Evolutionary conservation across 2,797 vertebrate species (phyloP).

Genomic region (Erethizon dorsatum): DNA sequence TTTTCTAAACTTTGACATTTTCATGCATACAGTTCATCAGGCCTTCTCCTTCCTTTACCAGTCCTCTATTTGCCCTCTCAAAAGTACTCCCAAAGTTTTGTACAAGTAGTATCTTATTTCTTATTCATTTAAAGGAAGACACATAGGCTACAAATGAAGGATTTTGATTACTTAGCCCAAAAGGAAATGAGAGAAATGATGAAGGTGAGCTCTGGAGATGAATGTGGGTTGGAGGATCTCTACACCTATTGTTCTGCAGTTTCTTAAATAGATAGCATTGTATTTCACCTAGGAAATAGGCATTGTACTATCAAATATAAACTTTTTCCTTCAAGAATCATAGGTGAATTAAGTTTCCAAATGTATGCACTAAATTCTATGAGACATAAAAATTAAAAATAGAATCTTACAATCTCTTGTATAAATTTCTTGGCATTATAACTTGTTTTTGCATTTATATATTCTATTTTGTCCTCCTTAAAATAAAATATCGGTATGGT

Average conservation of each 20-base stretch:
- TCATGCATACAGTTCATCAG: constrained; percentile 88
- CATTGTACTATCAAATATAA: not conserved
- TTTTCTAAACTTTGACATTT: constrained; percentile 86
- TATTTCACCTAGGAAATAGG: not conserved
- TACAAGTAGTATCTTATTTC: constrained; percentile 87
- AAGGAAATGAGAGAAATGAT: constrained; percentile 71
- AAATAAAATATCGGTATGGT: not conserved
- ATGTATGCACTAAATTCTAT: not conserved
- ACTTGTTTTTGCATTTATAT: too few relatives aligned
- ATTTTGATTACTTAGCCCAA: constrained; percentile 83
- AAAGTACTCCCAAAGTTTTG: constrained; percentile 89
- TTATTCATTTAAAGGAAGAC: constrained; percentile 89
- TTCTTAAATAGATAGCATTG: not conserved
- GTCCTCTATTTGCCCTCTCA: constrained; percentile 55
- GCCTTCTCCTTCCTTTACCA: constrained; percentile 48
- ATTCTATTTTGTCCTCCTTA: not conserved
- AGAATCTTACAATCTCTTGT: too few relatives aligned
- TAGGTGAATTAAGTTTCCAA: constrained; percentile 31
- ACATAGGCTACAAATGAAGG: constrained; percentile 72
- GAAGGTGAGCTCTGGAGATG: constrained; percentile 25
- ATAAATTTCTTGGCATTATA: too few relatives aligned
- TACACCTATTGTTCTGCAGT: not conserved
- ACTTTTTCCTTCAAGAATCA: not conserved
- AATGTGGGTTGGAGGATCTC: not conserved
- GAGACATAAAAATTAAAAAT: not conserved